Evolutionary conservation across 2,113 vertebrate species (phyloP).

Genomic region (Saccopteryx leptura): DNA sequence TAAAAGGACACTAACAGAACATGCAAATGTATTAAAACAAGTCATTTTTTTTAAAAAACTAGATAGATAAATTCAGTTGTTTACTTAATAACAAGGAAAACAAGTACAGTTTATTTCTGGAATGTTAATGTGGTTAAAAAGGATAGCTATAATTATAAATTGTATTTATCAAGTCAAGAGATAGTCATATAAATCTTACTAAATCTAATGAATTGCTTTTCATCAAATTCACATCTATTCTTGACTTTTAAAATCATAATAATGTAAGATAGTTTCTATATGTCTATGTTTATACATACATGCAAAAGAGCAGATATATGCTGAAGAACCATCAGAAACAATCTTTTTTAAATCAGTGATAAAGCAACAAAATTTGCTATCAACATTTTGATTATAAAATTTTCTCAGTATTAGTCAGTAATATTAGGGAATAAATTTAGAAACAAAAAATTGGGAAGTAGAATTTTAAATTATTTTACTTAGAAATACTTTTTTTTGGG

Average conservation of each 20-base stretch:
- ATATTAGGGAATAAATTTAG: not conserved
- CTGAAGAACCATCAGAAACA: not conserved
- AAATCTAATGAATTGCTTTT: not conserved
- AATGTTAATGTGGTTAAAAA: not conserved
- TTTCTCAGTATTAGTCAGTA: not conserved
- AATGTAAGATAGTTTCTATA: not conserved
- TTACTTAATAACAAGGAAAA: conserved; percentile 22
- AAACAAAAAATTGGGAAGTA: not conserved
- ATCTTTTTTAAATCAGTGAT: not conserved
- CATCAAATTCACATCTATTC: not conserved
- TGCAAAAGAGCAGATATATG: not conserved
- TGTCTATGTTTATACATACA: not conserved
- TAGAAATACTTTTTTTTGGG: not conserved
- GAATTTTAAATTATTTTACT: conserved; percentile 22
- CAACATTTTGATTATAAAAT: not conserved
- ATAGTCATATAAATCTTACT: not conserved
- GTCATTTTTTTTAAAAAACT: not conserved
- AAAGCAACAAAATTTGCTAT: not conserved
- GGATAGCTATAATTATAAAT: not conserved
- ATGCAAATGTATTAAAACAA: conserved; percentile 19
- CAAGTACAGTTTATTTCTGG: not conserved
- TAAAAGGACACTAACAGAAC: not conserved
- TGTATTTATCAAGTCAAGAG: not conserved
- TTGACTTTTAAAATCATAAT: conserved; percentile 1
- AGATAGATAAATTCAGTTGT: not conserved